Conservation (phyloP, 1,140 invertebrate species). For the Drosophila parvula region DNA sequence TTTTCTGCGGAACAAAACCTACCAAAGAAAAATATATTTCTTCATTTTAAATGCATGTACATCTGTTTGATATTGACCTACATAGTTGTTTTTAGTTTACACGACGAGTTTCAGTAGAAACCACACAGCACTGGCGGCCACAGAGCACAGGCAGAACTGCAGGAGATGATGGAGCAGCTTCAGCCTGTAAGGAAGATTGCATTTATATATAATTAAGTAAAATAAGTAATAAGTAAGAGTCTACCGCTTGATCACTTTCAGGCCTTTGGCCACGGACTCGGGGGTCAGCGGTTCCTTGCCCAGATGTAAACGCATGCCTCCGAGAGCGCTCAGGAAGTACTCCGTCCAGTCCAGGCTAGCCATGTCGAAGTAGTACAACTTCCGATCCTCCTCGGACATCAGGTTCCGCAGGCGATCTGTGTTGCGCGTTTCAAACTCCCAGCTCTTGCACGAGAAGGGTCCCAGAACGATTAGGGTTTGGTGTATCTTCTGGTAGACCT, state of each 20-base stretch:
- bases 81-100: background rate
- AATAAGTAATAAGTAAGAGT: background rate
- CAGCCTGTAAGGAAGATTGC: background rate
- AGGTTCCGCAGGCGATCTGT: constrained; percentile 86
- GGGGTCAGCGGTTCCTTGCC: constrained; percentile 87
- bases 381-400: constrained; percentile 86
- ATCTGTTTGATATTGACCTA: background rate
- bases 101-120: constrained; percentile 3
- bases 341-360: constrained; percentile 87
- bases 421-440: constrained; percentile 89
- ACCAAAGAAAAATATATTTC: no score
- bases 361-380: constrained; percentile 89
- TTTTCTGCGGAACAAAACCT: no score
- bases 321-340: constrained; percentile 86
- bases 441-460: constrained; percentile 88
- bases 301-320: constrained; percentile 88
- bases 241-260: constrained; percentile 30
- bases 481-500: constrained; percentile 89
- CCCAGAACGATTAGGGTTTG: constrained; percentile 87
- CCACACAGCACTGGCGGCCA: constrained; percentile 3
- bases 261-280: constrained; percentile 85
- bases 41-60: background rate
- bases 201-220: background rate
- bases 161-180: constrained; percentile 18
- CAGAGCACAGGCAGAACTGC: background rate